Percentiles rank a stretch among this genome's conserved stretches.
Evolutionary conservation across 1,140 invertebrate genomes (phyloP).

Genomic region (Mactra quadrangularis): DNA sequence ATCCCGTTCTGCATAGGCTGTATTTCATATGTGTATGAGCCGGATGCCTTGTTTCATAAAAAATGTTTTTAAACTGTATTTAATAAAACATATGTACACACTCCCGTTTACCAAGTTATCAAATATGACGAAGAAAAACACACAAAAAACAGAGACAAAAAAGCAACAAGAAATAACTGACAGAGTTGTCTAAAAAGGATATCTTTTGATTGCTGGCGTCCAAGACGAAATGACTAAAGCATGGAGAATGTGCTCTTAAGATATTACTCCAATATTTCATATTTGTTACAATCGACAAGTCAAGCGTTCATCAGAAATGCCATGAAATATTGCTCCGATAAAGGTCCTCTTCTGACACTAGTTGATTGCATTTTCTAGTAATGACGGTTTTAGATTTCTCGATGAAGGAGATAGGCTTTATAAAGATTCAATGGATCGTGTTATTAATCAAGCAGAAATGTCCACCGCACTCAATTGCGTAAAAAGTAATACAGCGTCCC

Average conservation of each 20-base stretch:
- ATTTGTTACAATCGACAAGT: background rate
- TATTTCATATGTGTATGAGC: too few relatives aligned
- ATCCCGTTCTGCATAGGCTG: too few relatives aligned
- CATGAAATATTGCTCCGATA: background rate
- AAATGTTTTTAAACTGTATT: too few relatives aligned
- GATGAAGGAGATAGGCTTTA: background rate
- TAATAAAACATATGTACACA: too few relatives aligned
- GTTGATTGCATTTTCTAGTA: constrained; percentile 35
- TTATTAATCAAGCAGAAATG: constrained; percentile 19
- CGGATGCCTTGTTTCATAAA: too few relatives aligned
- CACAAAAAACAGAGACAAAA: too few relatives aligned
- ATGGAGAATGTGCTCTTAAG: constrained; percentile 4
- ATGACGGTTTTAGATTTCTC: constrained; percentile 20
- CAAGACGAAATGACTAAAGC: constrained; percentile 41
- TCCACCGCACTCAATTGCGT: constrained; percentile 7
- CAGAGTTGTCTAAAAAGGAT: too few relatives aligned
- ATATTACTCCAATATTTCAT: constrained; percentile 15
- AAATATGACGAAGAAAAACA: too few relatives aligned
- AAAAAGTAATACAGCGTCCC: background rate
- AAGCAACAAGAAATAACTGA: too few relatives aligned
- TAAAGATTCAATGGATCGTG: constrained; percentile 1
- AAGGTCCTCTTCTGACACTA: constrained; percentile 29
- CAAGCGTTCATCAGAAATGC: too few relatives aligned
- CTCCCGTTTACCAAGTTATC: too few relatives aligned
- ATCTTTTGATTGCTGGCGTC: too few relatives aligned